Conservation (phyloP, 2,888 invertebrate genomes). For the Sesamia inferens region DNA sequence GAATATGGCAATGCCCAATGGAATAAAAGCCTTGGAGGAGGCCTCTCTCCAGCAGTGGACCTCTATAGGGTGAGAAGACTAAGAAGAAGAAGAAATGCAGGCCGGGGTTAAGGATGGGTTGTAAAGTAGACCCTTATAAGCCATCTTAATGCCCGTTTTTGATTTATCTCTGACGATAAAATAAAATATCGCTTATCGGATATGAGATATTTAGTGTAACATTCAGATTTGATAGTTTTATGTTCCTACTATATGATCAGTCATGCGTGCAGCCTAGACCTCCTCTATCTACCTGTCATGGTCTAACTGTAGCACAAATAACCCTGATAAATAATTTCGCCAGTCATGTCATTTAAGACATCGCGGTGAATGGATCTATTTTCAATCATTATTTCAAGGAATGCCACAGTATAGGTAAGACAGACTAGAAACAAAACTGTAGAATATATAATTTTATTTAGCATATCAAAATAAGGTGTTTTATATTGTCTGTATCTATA, state of each 20-base stretch:
- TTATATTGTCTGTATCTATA: too few species aligned
- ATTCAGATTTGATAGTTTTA: neutral
- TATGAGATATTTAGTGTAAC: too few species aligned
- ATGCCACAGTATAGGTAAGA: neutral
- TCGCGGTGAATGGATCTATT: slow-evolving; percentile 43
- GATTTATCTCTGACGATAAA: neutral
- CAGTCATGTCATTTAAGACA: slow-evolving; percentile 39
- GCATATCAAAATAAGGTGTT: too few species aligned
- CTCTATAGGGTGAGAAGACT: too few species aligned
- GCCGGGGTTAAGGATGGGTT: too few species aligned
- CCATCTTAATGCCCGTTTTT: too few species aligned
- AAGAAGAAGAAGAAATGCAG: too few species aligned
- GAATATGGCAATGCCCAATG: too few species aligned
- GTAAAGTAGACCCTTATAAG: too few species aligned
- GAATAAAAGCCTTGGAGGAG: too few species aligned
- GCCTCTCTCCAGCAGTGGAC: too few species aligned
- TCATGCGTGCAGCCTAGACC: slow-evolving; percentile 3
- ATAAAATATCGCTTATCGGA: neutral
- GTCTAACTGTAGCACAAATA: slow-evolving; percentile 36
- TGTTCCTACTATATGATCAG: slow-evolving; percentile 1
- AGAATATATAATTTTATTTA: too few species aligned
- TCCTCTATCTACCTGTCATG: neutral
- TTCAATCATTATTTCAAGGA: slow-evolving; percentile 49
- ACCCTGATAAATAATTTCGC: slow-evolving; percentile 43
- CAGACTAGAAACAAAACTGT: slow-evolving; percentile 23